phyloP scores from a whole-genome alignment of 1,140 invertebrate genomes.

The Formica exsecta region DNA sequence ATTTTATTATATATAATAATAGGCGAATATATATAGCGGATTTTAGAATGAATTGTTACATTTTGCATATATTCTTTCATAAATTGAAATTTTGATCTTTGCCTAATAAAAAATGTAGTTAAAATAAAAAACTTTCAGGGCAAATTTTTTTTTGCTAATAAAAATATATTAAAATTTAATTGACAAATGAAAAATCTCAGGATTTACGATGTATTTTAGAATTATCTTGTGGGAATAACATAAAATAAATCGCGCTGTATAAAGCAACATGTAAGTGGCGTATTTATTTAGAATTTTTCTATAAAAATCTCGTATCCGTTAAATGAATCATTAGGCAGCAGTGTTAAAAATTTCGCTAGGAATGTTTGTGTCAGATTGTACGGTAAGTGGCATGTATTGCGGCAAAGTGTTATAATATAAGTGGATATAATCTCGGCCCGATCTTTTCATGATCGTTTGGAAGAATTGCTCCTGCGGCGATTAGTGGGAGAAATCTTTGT shows the following conservation, averaged over 20 bases:
- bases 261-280: neutral
- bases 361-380: constrained; percentile 11
- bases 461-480: constrained; percentile 30
- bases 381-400: constrained; percentile 7
- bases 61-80: no score
- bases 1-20: neutral
- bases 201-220: neutral
- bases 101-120: neutral
- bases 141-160: neutral
- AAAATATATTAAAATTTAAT: neutral
- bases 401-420: constrained; percentile 40
- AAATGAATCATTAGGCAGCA: neutral
- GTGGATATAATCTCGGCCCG: constrained; percentile 12
- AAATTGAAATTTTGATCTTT: no score
- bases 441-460: constrained; percentile 38
- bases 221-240: neutral
- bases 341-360: constrained; percentile 4
- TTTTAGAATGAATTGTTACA: neutral
- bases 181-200: neutral
- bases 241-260: neutral
- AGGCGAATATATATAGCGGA: neutral
- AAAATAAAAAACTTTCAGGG: neutral
- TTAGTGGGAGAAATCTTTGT: constrained; percentile 27
- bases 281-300: neutral
- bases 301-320: neutral